A percentile compares a stretch with the other conserved stretches of the same genome.
phyloP scores from a whole-genome alignment of 2,888 invertebrate genomes.

The Dolomedes plantarius region DNA sequence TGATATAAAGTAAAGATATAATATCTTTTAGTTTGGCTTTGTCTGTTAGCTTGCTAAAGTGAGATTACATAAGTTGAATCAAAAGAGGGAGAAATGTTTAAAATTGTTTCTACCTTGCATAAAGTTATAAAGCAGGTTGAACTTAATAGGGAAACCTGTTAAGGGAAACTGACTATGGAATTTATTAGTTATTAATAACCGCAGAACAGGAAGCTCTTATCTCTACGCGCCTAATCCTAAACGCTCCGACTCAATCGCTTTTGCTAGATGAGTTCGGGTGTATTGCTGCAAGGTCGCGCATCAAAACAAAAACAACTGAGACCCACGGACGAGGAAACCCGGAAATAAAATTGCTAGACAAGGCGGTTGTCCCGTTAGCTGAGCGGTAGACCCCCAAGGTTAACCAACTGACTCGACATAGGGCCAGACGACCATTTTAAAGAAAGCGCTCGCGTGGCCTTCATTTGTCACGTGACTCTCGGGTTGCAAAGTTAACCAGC shows the following conservation, averaged over 20 bases:
- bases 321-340: slow-evolving; percentile 33
- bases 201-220: not conserved
- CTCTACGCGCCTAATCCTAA: not conserved
- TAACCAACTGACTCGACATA: slow-evolving; percentile 21
- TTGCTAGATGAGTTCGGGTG: not conserved
- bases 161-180: too few species aligned
- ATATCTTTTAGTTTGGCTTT: too few species aligned
- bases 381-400: slow-evolving; percentile 34
- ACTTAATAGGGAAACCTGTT: too few species aligned
- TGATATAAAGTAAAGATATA: too few species aligned
- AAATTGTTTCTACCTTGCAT: too few species aligned
- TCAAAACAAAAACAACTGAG: slow-evolving; percentile 16
- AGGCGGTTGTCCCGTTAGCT: slow-evolving; percentile 29
- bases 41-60: too few species aligned
- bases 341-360: slow-evolving; percentile 37
- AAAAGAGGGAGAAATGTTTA: too few species aligned
- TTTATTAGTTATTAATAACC: too few species aligned
- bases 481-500: not conserved
- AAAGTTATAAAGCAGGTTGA: too few species aligned
- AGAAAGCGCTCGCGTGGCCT: slow-evolving; percentile 34
- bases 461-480: slow-evolving; percentile 30
- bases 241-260: not conserved
- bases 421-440: slow-evolving; percentile 17
- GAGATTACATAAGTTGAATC: too few species aligned
- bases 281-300: slow-evolving; percentile 15